A percentile compares a stretch with the other conserved stretches of the same genome.
Conservation (phyloP, 2,888 invertebrate species). For the Tortricodes alternella region DNA sequence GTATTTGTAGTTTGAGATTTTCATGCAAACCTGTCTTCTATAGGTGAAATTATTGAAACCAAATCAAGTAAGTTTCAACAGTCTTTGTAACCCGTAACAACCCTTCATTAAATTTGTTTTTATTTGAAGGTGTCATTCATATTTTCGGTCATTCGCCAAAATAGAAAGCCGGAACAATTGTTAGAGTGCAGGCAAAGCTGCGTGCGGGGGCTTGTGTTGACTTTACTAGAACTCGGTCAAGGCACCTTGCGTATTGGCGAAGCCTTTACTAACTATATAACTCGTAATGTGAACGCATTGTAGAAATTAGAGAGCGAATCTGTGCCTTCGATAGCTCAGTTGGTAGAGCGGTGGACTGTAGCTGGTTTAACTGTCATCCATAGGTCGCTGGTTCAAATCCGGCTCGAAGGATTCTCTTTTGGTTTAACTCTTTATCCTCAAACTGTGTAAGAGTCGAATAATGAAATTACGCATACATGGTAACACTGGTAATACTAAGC, state of each 20-base stretch:
- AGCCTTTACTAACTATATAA: slow-evolving; percentile 6
- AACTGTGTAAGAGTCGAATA: no score
- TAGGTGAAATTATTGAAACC: no score
- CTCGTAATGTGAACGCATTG: not conserved
- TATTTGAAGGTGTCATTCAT: no score
- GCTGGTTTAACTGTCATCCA: slow-evolving; percentile 65
- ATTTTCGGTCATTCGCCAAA: no score
- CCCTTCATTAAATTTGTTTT: no score
- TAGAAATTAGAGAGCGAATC: not conserved
- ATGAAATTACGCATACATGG: no score
- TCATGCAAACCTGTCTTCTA: no score
- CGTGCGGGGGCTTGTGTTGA: not conserved
- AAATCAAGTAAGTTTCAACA: no score
- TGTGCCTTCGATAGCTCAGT: slow-evolving; percentile 71
- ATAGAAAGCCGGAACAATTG: no score
- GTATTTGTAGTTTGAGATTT: no score
- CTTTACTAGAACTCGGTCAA: slow-evolving; percentile 9
- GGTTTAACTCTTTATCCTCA: not conserved
- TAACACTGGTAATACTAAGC: no score
- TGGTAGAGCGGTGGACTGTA: slow-evolving; percentile 76
- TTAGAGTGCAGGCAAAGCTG: not conserved
- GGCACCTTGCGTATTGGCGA: not conserved
- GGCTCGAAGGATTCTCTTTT: slow-evolving; percentile 68
- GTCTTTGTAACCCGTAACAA: no score
- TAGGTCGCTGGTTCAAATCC: slow-evolving; percentile 83